Evolutionary conservation across 1,140 invertebrate genomes (phyloP), one percentile per base, ranked within the genome.

Genomic region (Aphelenchoides fujianensis): DNA sequence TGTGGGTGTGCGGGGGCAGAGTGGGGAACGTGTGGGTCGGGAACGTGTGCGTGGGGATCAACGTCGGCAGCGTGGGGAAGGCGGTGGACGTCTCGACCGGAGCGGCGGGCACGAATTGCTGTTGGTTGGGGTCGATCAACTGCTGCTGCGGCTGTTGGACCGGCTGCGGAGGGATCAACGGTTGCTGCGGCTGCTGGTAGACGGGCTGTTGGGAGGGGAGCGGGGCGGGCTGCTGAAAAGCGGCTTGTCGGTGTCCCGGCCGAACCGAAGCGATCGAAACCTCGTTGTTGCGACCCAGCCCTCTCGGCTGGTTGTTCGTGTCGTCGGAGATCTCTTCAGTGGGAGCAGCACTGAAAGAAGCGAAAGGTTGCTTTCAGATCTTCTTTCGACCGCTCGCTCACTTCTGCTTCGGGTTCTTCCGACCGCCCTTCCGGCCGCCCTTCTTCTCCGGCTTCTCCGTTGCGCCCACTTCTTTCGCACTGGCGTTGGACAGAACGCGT

Each of bases 381-480:
- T 5, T 59, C 28, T 7, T 23, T 59, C 7, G 27, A 59, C 28
- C 28, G 34, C 55, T 23, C 5, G 5, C 5, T 59, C 31, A 77
- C 74, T 78, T 27, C 34, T 74, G 61, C 41, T 77, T 70, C 41
- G 71, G 35, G 32, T 75, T 72, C 16, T 74, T 75, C 32, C 19
- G 57, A 3, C 19, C 23, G 9, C 3, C 32, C 67, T 77, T 67
- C 34, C 69, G 59, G 35, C 53, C 52, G 12, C 28, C 31, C 37
- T 64, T 64, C 32, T 78, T 74, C 59, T 78, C 35, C 27, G 9
- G 41, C 52, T 80, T 78, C 23, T 80, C 78, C 12, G 79, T 55
- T 30, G 69, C 54, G n/a, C 54, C 69, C 1, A 79, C n/a, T 27
- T 79, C 77, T 63, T 79, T 80, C 41, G 68, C 68, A 3, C 35